Conservation (phyloP, 2,113 vertebrate species). For the Brachirus orientalis region DNA sequence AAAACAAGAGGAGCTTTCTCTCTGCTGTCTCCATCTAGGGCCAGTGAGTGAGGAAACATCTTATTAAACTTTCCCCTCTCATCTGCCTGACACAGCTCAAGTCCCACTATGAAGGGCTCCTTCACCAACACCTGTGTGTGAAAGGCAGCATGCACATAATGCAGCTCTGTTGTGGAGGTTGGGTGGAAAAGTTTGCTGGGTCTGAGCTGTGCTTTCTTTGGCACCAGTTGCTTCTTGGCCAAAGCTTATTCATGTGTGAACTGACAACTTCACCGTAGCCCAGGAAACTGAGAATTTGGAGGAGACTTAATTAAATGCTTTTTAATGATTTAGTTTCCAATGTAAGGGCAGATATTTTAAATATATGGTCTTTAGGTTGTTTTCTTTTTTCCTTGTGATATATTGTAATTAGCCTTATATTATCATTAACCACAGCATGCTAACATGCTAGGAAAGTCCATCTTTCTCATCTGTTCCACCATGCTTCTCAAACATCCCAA, state of each 20-base stretch:
- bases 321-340: constrained; percentile 21
- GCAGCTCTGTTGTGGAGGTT: constrained; percentile 47
- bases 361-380: neutral
- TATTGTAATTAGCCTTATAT: no score
- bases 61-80: constrained; percentile 63
- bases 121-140: constrained; percentile 53
- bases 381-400: neutral
- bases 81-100: constrained; percentile 33
- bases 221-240: constrained; percentile 61
- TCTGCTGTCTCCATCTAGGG: constrained; percentile 40
- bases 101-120: constrained; percentile 42
- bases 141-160: constrained; percentile 74
- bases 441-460: neutral
- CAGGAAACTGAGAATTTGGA: constrained; percentile 58
- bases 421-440: no score
- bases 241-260: constrained; percentile 74
- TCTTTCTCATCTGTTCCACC: neutral
- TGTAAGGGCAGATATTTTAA: neutral
- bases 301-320: constrained; percentile 20
- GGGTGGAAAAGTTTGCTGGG: constrained; percentile 72
- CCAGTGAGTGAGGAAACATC: constrained; percentile 55
- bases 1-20: constrained; percentile 57
- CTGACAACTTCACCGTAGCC: constrained; percentile 76
- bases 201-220: constrained; percentile 81
- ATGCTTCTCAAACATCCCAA: neutral